Base-by-base conservation (phyloP, 2,888 invertebrate species). In the Lycophotia porphyrea region DNA sequence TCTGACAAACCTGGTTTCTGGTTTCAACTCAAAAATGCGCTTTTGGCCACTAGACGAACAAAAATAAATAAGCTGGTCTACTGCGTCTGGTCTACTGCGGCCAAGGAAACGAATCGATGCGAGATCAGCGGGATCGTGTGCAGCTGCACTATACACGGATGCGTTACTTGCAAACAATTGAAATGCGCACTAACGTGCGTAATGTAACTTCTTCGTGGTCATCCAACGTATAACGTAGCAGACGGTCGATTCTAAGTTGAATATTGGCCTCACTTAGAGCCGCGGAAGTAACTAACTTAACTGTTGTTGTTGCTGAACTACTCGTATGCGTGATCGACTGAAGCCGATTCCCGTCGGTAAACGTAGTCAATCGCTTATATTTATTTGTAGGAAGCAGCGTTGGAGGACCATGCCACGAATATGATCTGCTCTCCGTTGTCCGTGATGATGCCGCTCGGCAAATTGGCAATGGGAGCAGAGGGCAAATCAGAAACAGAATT, bases 341-440 rank as follows among this genome's bases (percentile, higher is more conserved):
- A 60, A 24, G 24, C 11, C 60, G 21, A 36, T 15, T 4, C 31
- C 9, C 21, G 11, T 13, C 13, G 24, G 5, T 13, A 39, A 63
- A 3, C 15, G 8, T 63, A 63, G n/a, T 36, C 39, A 39, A 52
- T 15, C n/a, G 8, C 21, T 64, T 15, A 52, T 55, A 55, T 60
- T 69, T 11, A 0, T 67, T 87, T 87, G 31, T 80, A 93, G 93
- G 81, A 85, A 74, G 87, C 88, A 49, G 89, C 88, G 0, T 31
- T 89, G 5, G 1, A 36, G 0, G 66, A 87, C 0, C 68, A 81
- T 0, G 64, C 74, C 2, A 69, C 76, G 1, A 93, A 90, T 78
- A 74, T 90, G 31, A 81, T 93, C 21, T 94, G 94, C 82, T 95
- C 95, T 0, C 95, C 95, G 5, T 3, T 94, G 9, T 91, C 93